Evolutionary conservation across 2,888 invertebrate species (phyloP).

Genomic region (Helleia helle): DNA sequence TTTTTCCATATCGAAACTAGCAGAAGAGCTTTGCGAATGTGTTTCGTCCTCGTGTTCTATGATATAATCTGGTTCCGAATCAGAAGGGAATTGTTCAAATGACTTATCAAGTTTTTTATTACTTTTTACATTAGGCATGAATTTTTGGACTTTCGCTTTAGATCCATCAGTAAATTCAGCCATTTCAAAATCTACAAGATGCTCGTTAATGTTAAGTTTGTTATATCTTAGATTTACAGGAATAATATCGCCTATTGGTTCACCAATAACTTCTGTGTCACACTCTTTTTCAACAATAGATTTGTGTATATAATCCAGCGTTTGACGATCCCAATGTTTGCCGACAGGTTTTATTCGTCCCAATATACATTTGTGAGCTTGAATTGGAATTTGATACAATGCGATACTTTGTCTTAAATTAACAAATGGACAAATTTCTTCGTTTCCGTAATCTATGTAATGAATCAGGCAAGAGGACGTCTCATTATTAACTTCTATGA

Average conservation of each 20-base stretch:
- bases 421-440: slow-evolving; percentile 74
- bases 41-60: slow-evolving; percentile 32
- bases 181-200: slow-evolving; percentile 59
- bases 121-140: slow-evolving; percentile 21
- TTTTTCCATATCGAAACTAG: slow-evolving; percentile 30
- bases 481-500: slow-evolving; percentile 57
- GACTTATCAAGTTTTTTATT: neutral
- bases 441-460: slow-evolving; percentile 90
- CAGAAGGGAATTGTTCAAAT: slow-evolving; percentile 26
- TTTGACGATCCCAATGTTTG: slow-evolving; percentile 58
- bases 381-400: slow-evolving; percentile 77
- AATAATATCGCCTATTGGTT: slow-evolving; percentile 35
- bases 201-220: slow-evolving; percentile 57
- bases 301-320: slow-evolving; percentile 77
- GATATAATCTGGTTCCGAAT: slow-evolving; percentile 47
- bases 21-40: slow-evolving; percentile 24
- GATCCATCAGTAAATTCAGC: slow-evolving; percentile 46
- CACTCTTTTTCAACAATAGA: slow-evolving; percentile 74
- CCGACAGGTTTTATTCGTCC: slow-evolving; percentile 39
- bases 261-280: slow-evolving; percentile 54
- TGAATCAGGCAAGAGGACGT: slow-evolving; percentile 64
- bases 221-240: slow-evolving; percentile 51
- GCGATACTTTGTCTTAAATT: slow-evolving; percentile 77
- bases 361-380: slow-evolving; percentile 77
- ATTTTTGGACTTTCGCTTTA: slow-evolving; percentile 38